A percentile compares a stretch with the other conserved stretches of the same genome.
Evolutionary conservation across 2,797 vertebrate species (phyloP).

Genomic region (Sternotherus odoratus): DNA sequence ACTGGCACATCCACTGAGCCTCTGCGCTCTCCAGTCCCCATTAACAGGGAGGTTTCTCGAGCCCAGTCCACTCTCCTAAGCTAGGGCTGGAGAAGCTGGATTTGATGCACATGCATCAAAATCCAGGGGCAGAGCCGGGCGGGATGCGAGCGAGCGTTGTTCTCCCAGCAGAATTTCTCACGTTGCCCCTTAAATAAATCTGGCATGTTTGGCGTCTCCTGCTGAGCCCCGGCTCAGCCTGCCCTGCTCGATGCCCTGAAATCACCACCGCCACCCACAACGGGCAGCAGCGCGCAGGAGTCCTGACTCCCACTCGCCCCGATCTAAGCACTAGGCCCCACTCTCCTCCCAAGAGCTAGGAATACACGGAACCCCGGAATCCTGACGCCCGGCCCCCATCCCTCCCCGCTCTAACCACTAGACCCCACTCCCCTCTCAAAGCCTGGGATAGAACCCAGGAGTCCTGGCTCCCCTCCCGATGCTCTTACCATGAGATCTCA

Average conservation of each 20-base stretch:
- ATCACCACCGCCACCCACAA: neutral
- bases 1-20: too few species aligned
- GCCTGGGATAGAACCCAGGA: neutral
- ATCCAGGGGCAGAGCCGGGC: neutral
- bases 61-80: too few species aligned
- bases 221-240: neutral
- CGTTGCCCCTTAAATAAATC: neutral
- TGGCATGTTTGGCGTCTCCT: rapidly evolving
- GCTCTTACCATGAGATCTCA: neutral
- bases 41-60: neutral
- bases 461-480: neutral
- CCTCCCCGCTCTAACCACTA: neutral
- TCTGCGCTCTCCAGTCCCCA: too few species aligned
- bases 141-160: neutral
- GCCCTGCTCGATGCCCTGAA: neutral
- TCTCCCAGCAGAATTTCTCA: neutral
- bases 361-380: neutral
- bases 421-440: neutral
- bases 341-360: neutral
- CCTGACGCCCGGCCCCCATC: neutral
- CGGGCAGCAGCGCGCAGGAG: neutral
- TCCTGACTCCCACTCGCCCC: neutral
- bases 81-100: too few species aligned
- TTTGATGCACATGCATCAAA: neutral
- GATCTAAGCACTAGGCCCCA: neutral